Evolutionary conservation across 2,113 vertebrate species (phyloP), one percentile per base, ranked within the genome.

Genomic region (Nesogale talazaci): DNA sequence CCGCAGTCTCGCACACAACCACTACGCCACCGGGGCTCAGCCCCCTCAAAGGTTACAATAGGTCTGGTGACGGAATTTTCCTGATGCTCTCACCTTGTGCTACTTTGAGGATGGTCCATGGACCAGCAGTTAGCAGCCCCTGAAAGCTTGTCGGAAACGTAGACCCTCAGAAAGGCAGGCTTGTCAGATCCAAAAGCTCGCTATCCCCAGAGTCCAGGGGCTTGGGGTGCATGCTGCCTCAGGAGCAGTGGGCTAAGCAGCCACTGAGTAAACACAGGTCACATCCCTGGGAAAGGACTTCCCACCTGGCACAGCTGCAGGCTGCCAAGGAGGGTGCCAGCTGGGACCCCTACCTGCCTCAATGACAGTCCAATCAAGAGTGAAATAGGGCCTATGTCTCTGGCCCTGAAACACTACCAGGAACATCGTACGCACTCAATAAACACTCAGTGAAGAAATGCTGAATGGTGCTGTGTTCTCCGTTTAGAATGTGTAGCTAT

Each of bases 351-450:
- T 79, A 81, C 46, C 83, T 77, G 92, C 42, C 82, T 75, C 15
- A 75, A 86, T 59, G 69, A 95, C 74, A 93, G 67, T 74, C 78
- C 81, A 65, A 89, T 84, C 63, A 83, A 19, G 82, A 89, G 92
- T 94, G 90, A 89, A 10, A 25, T 77, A 65, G 56, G 75, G 86
- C 69, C 85, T 89, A 46, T 94, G 56, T 93, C 84, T 92, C 57
- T 52, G 83, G 81, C 34, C n/a, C 56, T 88, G 81, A 77, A 89
- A 61, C 77, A 86, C 20, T 88, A 61, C 82, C 87, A 81, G 77
- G 78, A 86, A 86, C 59, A 86, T 42, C 90, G 70, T 34, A 92
- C 83, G 22, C 52, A 82, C 46, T 88, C 57, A 72, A 56, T 79
- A 67, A 89, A 86, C 57, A 91, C 40, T 86, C 69, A 23, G 1